Evolutionary conservation across 2,113 vertebrate genomes (phyloP).

Genomic region (Maccullochella peelii): DNA sequence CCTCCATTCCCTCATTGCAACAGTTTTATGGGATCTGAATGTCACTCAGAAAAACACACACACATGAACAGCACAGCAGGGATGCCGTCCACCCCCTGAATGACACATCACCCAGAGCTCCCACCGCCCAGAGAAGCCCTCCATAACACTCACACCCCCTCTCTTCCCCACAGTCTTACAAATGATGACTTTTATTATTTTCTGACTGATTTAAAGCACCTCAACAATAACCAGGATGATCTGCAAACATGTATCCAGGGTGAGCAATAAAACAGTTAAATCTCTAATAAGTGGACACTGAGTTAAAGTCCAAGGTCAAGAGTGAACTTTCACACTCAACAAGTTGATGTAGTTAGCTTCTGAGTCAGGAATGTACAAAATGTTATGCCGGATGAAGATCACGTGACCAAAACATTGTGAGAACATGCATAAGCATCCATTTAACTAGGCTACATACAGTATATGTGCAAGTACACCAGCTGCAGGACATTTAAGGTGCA

Average conservation of each 20-base stretch:
- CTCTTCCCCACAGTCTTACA: constrained; percentile 16
- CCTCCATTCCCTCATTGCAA: constrained; percentile 54
- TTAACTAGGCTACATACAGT: neutral
- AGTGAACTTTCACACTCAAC: constrained; percentile 1
- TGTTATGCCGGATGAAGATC: neutral
- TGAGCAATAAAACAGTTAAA: neutral
- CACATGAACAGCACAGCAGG: constrained; percentile 42
- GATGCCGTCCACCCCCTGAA: constrained; percentile 51
- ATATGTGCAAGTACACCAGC: neutral
- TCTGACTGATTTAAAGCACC: constrained; percentile 5
- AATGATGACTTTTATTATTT: constrained; percentile 16
- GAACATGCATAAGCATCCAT: no score
- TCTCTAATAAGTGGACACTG: neutral
- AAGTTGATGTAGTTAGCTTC: neutral
- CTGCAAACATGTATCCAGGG: neutral
- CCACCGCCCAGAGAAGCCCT: constrained; percentile 42
- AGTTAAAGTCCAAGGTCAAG: neutral
- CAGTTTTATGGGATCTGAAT: constrained; percentile 40
- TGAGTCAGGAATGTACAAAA: neutral
- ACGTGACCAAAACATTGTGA: neutral
- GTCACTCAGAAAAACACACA: constrained; percentile 37
- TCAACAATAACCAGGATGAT: neutral
- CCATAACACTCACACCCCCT: constrained; percentile 20
- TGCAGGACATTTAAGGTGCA: no score
- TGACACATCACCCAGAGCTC: constrained; percentile 57